Conservation (phyloP, 2,888 invertebrate genomes). For the Stratiomys singularior region DNA sequence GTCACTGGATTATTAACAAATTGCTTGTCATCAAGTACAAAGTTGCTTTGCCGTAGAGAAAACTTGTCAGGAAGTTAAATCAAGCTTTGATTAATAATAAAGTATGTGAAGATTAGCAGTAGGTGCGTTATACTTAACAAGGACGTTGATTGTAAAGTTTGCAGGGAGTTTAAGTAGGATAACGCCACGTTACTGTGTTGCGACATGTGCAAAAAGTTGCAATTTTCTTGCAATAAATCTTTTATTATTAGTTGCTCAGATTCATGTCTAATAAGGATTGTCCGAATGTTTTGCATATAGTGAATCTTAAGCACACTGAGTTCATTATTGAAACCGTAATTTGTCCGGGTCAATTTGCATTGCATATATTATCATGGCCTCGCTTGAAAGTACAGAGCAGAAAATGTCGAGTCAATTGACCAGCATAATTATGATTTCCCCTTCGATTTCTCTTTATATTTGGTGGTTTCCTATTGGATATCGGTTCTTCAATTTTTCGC, state of each 20-base stretch:
- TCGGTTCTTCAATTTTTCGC: background rate
- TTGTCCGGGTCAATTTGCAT: too few species aligned
- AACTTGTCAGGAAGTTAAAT: background rate
- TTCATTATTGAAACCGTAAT: too few species aligned
- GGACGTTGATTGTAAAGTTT: background rate
- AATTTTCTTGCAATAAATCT: background rate
- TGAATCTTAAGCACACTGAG: background rate
- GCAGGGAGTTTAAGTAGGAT: background rate
- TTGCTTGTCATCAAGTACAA: background rate
- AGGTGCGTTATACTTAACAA: background rate
- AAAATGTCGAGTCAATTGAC: background rate
- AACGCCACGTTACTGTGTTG: background rate
- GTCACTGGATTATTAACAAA: slow-evolving; percentile 17
- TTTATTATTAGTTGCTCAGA: background rate
- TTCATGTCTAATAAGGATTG: background rate
- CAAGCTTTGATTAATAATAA: slow-evolving; percentile 22
- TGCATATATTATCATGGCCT: background rate
- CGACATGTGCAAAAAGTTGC: background rate
- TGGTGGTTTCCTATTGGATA: slow-evolving; percentile 25
- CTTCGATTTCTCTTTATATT: slow-evolving; percentile 6
- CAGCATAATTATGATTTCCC: slow-evolving; percentile 9
- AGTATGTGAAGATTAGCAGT: slow-evolving; percentile 11
- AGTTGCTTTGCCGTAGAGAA: background rate
- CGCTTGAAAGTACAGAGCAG: background rate
- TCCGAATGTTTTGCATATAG: background rate